Conservation (phyloP, 2,888 invertebrate genomes). For the Heliconius ismenius region DNA sequence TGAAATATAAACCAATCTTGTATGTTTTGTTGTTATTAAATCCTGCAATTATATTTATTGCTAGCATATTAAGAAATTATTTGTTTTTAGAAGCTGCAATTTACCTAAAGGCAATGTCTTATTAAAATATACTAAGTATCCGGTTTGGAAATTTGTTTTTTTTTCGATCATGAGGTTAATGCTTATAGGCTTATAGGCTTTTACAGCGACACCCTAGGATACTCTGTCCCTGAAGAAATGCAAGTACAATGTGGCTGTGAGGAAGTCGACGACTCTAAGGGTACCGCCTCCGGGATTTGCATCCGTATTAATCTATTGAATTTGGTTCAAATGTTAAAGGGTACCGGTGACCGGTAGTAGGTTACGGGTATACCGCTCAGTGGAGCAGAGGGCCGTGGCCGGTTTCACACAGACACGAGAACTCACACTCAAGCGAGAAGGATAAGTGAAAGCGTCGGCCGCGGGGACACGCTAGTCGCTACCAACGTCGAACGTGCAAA, state of each 20-base stretch:
- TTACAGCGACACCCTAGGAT: too few relatives aligned
- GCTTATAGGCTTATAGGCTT: too few relatives aligned
- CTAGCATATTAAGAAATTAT: not conserved
- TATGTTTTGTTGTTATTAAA: not conserved
- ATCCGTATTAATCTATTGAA: not conserved
- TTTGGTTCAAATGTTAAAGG: constrained; percentile 26
- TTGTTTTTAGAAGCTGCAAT: not conserved
- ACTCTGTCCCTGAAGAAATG: too few relatives aligned
- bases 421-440: constrained; percentile 37
- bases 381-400: constrained; percentile 47
- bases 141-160: not conserved
- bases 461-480: constrained; percentile 41
- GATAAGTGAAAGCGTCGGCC: constrained; percentile 56
- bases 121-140: not conserved
- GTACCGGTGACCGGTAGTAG: constrained; percentile 53
- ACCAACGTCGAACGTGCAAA: constrained; percentile 38
- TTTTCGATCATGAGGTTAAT: too few relatives aligned
- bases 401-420: constrained; percentile 46
- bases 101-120: not conserved
- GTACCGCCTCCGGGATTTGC: too few relatives aligned
- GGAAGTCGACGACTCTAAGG: too few relatives aligned
- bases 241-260: too few relatives aligned
- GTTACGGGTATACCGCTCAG: constrained; percentile 56
- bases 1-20: not conserved
- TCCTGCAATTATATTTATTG: not conserved